Base-by-base conservation (phyloP, 2,888 invertebrate species). In the Drosophila neonasuta region DNA sequence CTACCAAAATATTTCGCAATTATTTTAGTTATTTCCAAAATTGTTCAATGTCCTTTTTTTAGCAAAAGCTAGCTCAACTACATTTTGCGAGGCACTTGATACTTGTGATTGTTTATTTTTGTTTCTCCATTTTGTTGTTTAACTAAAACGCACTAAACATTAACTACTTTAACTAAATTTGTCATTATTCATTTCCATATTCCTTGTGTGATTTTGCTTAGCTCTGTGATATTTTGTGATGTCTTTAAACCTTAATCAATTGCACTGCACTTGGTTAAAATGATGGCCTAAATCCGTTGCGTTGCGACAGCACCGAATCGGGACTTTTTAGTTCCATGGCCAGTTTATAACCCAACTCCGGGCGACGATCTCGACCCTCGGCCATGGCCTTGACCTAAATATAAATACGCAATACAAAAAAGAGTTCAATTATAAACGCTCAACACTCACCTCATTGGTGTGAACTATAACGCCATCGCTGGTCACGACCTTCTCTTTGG, bases 311-410 rank as follows among this genome's bases (percentile, higher is more conserved):
- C 15, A 90, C 90, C 3, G 91, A 91, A 55, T 93, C 92, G 0
- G 93, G 93, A 86, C 92, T 92, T 86, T 95, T 95, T 0, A 96
- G 92, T 88, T 96, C 97, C 92, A 96, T 93, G 39, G 97, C 97
- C 15, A 97, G 92, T 88, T 97, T 97, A 90, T 96, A 96, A 20
- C 97, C 97, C 3, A 97, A 92, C 87, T 97, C 97, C 0, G 97
- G 96, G 61, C 96, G 93, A 13, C 97, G 92, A 91, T 97, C 97
- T 63, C 95, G 93, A 0, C 97, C 97, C 85, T 95, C 95, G 3
- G 97, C 96, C 96, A 98, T 96, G 0, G 95, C 94, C 85, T 94
- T 93, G 0, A 97, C 96, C 94, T 96, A 92, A n/a, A 7, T 4
- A 8, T 8, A 34, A 46, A 2, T 51, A 4, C 7, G 11, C 7